Evolutionary conservation across 2,113 vertebrate species (phyloP).

Genomic region (Perca flavescens): DNA sequence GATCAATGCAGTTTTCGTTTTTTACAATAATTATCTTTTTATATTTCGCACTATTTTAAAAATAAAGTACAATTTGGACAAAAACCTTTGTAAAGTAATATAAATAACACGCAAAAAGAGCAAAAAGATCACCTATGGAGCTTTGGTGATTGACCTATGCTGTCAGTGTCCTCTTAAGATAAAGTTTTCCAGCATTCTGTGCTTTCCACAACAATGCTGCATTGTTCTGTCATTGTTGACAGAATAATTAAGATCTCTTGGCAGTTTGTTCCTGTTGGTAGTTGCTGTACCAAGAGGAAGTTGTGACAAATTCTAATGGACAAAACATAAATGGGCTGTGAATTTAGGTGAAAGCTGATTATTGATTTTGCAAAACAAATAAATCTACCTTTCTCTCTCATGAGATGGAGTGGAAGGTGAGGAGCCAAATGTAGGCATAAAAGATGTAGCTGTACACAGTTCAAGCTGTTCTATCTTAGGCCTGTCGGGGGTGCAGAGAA

Average conservation of each 20-base stretch:
- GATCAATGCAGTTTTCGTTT: neutral
- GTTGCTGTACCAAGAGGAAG: conserved; percentile 30
- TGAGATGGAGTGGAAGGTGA: neutral
- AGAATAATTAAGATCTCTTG: conserved; percentile 41
- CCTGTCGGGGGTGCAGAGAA: neutral
- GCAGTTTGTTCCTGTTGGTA: conserved; percentile 34
- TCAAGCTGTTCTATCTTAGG: neutral
- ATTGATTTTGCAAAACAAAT: conserved; percentile 35
- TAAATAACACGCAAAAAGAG: neutral
- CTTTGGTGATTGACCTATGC: neutral
- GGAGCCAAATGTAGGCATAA: neutral
- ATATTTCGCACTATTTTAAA: neutral
- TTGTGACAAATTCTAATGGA: conserved; percentile 44
- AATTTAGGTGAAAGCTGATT: conserved; percentile 25
- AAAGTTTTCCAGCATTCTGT: conserved; percentile 8
- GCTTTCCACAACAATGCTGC: conserved; percentile 17
- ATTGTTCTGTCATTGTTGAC: conserved; percentile 25
- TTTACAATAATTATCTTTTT: neutral
- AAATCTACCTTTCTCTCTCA: neutral
- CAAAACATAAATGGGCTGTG: conserved; percentile 15
- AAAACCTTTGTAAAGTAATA: too few species aligned
- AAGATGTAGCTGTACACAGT: neutral
- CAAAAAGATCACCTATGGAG: neutral
- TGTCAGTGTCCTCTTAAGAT: conserved; percentile 1
- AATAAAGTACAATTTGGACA: neutral